A percentile compares a stretch with the other conserved stretches of the same genome.
Evolutionary conservation across 2,113 vertebrate species (phyloP).

Genomic region (Eclectus roratus): DNA sequence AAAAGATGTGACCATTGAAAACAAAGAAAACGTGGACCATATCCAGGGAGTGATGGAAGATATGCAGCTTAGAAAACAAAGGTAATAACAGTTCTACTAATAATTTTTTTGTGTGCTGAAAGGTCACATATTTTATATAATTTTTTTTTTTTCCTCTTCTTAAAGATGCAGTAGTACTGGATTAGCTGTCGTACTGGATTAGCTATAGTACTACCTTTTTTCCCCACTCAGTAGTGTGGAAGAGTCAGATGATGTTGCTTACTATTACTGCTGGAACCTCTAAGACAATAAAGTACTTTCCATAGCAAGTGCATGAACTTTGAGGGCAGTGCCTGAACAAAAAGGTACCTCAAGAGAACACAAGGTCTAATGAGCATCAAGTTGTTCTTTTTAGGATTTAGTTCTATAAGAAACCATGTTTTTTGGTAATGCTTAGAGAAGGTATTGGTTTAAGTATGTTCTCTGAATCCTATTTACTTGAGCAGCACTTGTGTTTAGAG

Average conservation of each 20-base stretch:
- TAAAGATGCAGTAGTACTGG: background rate
- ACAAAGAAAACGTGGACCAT: slow-evolving; percentile 93
- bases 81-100: slow-evolving; percentile 64
- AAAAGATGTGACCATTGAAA: slow-evolving; percentile 87
- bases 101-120: background rate
- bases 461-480: background rate
- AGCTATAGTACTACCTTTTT: background rate
- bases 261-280: background rate
- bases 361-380: background rate
- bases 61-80: slow-evolving; percentile 98
- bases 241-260: background rate
- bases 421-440: background rate
- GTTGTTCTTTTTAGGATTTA: background rate
- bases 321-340: background rate
- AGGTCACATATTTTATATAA: background rate
- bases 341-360: background rate
- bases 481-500: background rate
- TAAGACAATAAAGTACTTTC: background rate
- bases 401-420: background rate
- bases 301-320: background rate
- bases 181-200: background rate
- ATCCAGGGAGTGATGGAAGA: slow-evolving; percentile 97
- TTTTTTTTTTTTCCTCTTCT: background rate
- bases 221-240: background rate
- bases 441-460: background rate